Evolutionary conservation across 2,113 vertebrate species (phyloP).

Genomic region (pig (Sus scrofa)): DNA sequence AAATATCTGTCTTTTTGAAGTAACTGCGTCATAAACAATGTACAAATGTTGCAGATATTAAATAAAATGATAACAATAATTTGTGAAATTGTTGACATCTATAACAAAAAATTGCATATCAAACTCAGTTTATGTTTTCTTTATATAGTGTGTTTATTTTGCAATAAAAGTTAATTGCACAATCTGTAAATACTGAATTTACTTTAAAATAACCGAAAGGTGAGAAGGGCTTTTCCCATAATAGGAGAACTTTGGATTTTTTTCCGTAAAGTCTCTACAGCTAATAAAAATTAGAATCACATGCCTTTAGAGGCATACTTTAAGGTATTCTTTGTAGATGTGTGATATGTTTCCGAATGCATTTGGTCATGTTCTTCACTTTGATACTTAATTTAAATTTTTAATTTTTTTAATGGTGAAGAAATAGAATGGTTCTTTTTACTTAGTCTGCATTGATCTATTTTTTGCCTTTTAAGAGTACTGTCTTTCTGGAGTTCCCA

Average conservation of each 20-base stretch:
- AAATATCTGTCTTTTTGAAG: background rate
- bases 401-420: conserved; percentile 38
- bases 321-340: conserved; percentile 32
- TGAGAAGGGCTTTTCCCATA: background rate
- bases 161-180: background rate
- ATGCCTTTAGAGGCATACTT: conserved; percentile 41
- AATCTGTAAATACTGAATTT: conserved; percentile 23
- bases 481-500: too few species aligned
- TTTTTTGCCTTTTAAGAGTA: conserved; percentile 46
- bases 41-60: conserved; percentile 53
- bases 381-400: conserved; percentile 45
- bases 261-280: conserved; percentile 48
- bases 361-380: conserved; percentile 43
- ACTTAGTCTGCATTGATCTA: background rate
- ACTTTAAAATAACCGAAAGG: background rate
- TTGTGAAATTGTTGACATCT: conserved; percentile 53
- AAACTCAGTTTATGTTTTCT: conserved; percentile 26
- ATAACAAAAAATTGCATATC: conserved; percentile 18
- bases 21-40: background rate
- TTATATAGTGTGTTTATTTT: conserved; percentile 55
- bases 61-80: conserved; percentile 68
- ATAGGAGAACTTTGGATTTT: conserved; percentile 44
- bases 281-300: conserved; percentile 43
- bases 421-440: conserved; percentile 54
- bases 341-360: conserved; percentile 27